These are phyloP conservation scores for Malurus melanocephalus DNA, from an alignment of 2,113 vertebrate species.

Conservation along the genomic window DNA sequence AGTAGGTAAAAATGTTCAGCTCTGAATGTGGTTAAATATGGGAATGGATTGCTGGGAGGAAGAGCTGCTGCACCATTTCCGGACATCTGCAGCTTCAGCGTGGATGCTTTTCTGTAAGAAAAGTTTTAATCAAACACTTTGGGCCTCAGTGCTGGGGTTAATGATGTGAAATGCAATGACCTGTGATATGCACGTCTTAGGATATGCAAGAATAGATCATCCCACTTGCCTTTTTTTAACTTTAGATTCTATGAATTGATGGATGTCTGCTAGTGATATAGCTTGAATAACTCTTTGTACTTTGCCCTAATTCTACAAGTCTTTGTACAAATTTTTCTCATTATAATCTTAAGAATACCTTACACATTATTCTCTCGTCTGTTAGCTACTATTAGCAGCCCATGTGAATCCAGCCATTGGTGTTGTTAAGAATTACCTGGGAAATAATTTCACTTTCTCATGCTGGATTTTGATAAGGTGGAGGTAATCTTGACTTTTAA, in stretches of 20 bases:
- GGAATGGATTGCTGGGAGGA: neutral
- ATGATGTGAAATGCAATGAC: slow-evolving; percentile 8
- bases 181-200: neutral
- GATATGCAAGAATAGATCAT: slow-evolving; percentile 40
- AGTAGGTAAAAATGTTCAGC: neutral
- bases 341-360: slow-evolving; percentile 45
- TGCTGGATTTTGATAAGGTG: neutral
- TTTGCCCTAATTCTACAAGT: slow-evolving; percentile 40
- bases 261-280: slow-evolving; percentile 20
- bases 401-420: neutral
- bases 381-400: slow-evolving; percentile 1
- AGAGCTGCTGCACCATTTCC: neutral
- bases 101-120: neutral
- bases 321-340: slow-evolving; percentile 49
- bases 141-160: slow-evolving; percentile 3
- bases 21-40: neutral
- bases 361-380: neutral
- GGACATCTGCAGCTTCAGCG: neutral
- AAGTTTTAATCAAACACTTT: slow-evolving; percentile 15
- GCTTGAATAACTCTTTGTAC: slow-evolving; percentile 38
- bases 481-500: neutral
- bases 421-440: neutral
- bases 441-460: neutral
- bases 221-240: neutral
- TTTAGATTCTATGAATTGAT: slow-evolving; percentile 12